A percentile compares a stretch with the other conserved stretches of the same genome.
Conservation (phyloP, 2,113 vertebrate species). For the Cynopterus brachyotis region DNA sequence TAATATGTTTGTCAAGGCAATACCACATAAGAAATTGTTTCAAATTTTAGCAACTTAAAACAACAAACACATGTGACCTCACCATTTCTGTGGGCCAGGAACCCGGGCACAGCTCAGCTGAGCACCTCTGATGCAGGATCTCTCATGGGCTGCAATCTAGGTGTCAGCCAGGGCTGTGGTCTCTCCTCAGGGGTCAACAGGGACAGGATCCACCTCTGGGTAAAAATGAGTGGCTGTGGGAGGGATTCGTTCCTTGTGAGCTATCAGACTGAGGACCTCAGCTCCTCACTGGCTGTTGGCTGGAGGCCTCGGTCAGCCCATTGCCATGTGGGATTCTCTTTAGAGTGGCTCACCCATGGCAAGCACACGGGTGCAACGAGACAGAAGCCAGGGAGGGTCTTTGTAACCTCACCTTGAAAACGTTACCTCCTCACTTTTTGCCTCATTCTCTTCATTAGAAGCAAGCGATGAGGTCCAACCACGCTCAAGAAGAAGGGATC, state of each 20-base stretch:
- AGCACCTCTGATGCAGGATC: neutral
- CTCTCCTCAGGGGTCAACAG: neutral
- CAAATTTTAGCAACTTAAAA: neutral
- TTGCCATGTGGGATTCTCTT: neutral
- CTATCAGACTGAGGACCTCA: neutral
- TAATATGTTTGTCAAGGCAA: too few species aligned
- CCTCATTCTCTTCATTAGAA: neutral
- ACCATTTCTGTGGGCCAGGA: neutral
- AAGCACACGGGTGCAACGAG: neutral
- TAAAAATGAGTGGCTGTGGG: neutral
- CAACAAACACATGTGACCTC: neutral
- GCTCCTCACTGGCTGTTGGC: neutral
- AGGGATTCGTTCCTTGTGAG: neutral
- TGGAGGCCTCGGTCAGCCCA: neutral
- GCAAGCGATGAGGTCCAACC: neutral
- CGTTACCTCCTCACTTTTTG: neutral
- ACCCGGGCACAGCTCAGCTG: neutral
- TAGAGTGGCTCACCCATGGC: accelerated
- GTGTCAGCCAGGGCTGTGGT: neutral
- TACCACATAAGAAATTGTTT: neutral
- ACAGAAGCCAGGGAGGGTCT: neutral
- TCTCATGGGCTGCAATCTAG: neutral
- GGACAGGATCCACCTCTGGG: neutral
- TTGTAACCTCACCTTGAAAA: neutral
- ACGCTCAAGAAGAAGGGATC: neutral